phyloP scores from a whole-genome alignment of 2,888 invertebrate species.

The Napeogenes inachia region DNA sequence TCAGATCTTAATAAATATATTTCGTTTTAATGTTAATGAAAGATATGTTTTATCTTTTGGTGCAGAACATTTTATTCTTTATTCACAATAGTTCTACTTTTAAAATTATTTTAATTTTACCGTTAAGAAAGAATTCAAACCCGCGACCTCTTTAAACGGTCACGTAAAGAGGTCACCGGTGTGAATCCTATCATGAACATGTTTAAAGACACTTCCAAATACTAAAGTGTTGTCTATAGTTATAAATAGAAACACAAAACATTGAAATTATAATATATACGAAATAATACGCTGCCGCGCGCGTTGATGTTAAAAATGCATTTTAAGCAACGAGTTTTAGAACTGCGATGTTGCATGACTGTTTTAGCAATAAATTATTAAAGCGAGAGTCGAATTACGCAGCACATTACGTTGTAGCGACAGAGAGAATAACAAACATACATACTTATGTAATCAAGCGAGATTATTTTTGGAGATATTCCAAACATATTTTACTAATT shows the following conservation, averaged over 20 bases:
- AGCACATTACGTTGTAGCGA: slow-evolving; percentile 23
- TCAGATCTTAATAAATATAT: background rate
- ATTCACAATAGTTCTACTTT: no score
- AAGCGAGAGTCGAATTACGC: slow-evolving; percentile 26
- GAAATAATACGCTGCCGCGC: no score
- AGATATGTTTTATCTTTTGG: background rate
- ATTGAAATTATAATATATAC: no score
- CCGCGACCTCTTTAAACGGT: no score
- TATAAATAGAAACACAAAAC: no score
- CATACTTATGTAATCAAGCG: slow-evolving; percentile 11
- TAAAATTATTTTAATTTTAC: no score
- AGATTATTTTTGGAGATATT: background rate
- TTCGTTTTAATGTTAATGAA: background rate
- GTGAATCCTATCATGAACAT: no score
- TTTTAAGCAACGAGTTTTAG: slow-evolving; percentile 11
- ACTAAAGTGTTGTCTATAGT: no score
- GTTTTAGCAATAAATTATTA: slow-evolving; percentile 20
- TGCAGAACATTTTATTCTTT: no score
- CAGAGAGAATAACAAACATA: slow-evolving; percentile 25
- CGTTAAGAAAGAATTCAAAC: no score
- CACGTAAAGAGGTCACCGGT: no score
- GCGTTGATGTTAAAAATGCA: background rate
- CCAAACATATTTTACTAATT: background rate
- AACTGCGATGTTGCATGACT: slow-evolving; percentile 18
- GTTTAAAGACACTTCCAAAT: no score